Conservation (phyloP, 2,888 invertebrate species). For the Lissocephala sabroskyi region DNA sequence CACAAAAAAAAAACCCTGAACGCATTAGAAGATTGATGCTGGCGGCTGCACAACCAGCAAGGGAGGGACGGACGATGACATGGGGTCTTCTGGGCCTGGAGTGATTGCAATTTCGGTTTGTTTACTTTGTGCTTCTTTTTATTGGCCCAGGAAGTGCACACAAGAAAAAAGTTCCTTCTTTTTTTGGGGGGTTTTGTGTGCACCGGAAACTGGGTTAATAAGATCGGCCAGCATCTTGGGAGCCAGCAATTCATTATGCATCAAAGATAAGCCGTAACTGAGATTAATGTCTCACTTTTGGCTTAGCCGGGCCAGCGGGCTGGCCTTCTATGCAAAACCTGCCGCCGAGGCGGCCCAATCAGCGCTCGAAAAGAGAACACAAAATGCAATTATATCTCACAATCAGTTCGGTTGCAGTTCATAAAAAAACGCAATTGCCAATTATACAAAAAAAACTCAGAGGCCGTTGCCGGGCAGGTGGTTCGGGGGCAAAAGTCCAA, state of each 20-base stretch:
- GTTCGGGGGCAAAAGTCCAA: neutral
- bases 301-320: neutral
- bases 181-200: constrained; percentile 8
- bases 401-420: constrained; percentile 22
- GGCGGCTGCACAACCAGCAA: constrained; percentile 37
- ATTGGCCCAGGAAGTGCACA: constrained; percentile 8
- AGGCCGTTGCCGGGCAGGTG: no score
- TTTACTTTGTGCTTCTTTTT: constrained; percentile 54
- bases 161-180: constrained; percentile 28
- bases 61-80: no score
- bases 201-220: constrained; percentile 51
- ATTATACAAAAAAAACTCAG: constrained; percentile 27
- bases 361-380: constrained; percentile 29
- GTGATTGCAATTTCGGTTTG: constrained; percentile 58
- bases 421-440: constrained; percentile 50
- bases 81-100: no score
- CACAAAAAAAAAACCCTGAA: constrained; percentile 24
- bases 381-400: constrained; percentile 45
- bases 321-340: no score
- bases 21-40: constrained; percentile 61
- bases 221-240: constrained; percentile 36
- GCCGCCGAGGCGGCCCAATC: no score
- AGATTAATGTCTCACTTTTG: constrained; percentile 62
- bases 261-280: constrained; percentile 63
- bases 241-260: constrained; percentile 54